A percentile compares a stretch with the other conserved stretches of the same genome.
phyloP scores from a whole-genome alignment of 2,113 vertebrate species.

The Lepidothrix coronata region DNA sequence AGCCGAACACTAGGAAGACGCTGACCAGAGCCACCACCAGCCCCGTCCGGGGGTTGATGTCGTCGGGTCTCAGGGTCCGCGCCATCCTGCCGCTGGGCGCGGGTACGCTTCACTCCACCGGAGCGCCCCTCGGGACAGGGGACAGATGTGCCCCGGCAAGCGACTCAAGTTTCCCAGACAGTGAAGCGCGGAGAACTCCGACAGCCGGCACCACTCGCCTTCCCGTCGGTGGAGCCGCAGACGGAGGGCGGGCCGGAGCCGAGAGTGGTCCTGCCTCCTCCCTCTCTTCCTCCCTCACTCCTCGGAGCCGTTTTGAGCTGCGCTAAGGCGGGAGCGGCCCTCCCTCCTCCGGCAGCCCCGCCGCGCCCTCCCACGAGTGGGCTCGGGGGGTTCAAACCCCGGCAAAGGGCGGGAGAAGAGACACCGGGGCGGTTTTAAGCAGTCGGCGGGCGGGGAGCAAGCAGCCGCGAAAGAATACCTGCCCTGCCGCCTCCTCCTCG shows the following conservation, averaged over 20 bases:
- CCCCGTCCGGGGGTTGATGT: slow-evolving; percentile 84
- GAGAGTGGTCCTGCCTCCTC: neutral
- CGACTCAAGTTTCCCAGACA: neutral
- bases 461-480: neutral
- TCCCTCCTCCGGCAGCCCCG: neutral
- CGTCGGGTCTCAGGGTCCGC: slow-evolving; percentile 79
- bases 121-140: neutral
- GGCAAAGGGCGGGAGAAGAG: neutral
- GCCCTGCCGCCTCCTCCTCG: neutral
- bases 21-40: slow-evolving; percentile 85
- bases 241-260: neutral
- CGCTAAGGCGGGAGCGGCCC: neutral
- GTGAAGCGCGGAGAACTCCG: rapidly evolving
- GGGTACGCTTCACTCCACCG: neutral
- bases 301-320: neutral
- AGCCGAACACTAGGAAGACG: slow-evolving; percentile 84
- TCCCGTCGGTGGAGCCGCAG: neutral
- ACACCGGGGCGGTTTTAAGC: neutral
- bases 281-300: neutral
- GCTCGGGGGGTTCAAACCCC: neutral
- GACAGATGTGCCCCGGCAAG: neutral
- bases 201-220: neutral
- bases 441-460: neutral
- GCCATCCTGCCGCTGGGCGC: slow-evolving; percentile 10
- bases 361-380: neutral